phyloP scores from a whole-genome alignment of 2,888 invertebrate species.

The Hyles lineata region DNA sequence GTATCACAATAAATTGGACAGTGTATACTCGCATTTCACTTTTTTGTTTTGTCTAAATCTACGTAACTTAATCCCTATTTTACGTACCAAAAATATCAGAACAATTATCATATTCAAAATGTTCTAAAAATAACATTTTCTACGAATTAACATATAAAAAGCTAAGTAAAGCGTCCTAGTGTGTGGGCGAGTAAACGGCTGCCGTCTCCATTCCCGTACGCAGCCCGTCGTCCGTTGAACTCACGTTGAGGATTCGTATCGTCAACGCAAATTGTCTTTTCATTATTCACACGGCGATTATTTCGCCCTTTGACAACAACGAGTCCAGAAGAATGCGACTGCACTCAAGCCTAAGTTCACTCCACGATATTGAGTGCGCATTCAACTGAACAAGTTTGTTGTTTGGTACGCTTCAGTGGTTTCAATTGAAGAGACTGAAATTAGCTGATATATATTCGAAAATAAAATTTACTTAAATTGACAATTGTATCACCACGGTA shows the following conservation, averaged over 20 bases:
- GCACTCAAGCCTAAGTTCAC: background rate
- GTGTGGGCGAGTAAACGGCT: slow-evolving; percentile 39
- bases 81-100: too few species aligned
- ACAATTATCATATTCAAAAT: background rate
- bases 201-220: slow-evolving; percentile 50
- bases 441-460: background rate
- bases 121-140: background rate
- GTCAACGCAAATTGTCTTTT: slow-evolving; percentile 79
- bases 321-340: slow-evolving; percentile 33
- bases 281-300: slow-evolving; percentile 79
- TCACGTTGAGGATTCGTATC: slow-evolving; percentile 67
- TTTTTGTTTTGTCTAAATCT: too few species aligned
- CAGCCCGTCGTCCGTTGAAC: slow-evolving; percentile 70
- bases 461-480: background rate
- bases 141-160: background rate
- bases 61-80: too few species aligned
- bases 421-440: background rate
- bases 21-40: too few species aligned
- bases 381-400: slow-evolving; percentile 4
- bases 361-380: background rate
- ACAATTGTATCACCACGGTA: too few species aligned
- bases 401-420: background rate
- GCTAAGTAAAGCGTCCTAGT: slow-evolving; percentile 35
- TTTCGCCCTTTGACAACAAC: slow-evolving; percentile 65
- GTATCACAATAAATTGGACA: too few species aligned